A percentile compares a stretch with the other conserved stretches of the same genome.
Conservation (phyloP, 2,113 vertebrate species). For the Orientallactaga bullata region DNA sequence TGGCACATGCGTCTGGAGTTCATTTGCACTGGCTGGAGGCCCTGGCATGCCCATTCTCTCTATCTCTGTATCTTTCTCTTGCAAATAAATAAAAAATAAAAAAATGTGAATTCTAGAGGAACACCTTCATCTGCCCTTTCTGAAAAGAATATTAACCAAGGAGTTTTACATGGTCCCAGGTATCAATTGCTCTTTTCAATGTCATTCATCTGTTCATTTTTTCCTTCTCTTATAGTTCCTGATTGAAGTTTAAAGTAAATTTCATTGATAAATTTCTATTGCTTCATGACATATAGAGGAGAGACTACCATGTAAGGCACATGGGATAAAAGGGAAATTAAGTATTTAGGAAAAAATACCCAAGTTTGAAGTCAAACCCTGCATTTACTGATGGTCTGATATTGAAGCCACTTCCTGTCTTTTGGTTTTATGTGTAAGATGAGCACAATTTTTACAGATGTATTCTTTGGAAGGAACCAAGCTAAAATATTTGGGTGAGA, state of each 20-base stretch:
- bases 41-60: too few relatives aligned
- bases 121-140: neutral
- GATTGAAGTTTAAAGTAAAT: neutral
- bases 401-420: neutral
- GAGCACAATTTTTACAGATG: neutral
- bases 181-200: neutral
- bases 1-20: too few relatives aligned
- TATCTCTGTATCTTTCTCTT: too few relatives aligned
- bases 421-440: neutral
- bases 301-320: neutral
- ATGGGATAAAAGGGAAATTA: neutral
- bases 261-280: neutral
- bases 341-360: neutral
- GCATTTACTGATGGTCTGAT: neutral
- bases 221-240: neutral
- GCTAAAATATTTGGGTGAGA: conserved; percentile 23
- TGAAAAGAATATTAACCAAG: neutral
- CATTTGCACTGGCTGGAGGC: too few relatives aligned
- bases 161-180: neutral
- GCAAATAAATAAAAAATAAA: too few relatives aligned
- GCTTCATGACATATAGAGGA: neutral
- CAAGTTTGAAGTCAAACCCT: neutral
- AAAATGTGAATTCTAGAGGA: neutral
- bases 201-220: neutral
- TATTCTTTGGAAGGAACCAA: neutral